Evolutionary conservation across 2,113 vertebrate species (phyloP).

Genomic region (Fulica atra): DNA sequence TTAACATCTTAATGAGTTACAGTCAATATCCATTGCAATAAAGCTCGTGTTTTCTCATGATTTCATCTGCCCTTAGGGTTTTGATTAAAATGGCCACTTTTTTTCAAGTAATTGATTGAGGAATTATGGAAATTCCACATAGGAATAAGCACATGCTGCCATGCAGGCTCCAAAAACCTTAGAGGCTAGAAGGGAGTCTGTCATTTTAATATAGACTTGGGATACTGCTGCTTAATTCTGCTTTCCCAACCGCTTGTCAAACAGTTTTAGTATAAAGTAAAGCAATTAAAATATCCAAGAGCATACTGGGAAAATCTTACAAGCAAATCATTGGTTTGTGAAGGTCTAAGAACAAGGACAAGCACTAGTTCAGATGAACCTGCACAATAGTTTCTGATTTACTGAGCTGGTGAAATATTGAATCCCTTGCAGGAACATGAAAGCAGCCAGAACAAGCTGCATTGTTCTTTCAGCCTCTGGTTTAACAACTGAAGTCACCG

Average conservation of each 20-base stretch:
- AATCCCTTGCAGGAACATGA: neutral
- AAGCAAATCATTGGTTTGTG: neutral
- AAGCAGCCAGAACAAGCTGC: neutral
- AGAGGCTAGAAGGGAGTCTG: neutral
- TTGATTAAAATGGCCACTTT: constrained; percentile 59
- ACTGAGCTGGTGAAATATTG: neutral
- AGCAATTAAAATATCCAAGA: constrained; percentile 2
- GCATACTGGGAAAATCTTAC: neutral
- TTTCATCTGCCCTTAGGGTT: constrained; percentile 68
- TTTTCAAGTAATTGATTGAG: constrained; percentile 57
- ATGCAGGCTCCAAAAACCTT: neutral
- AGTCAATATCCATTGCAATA: constrained; percentile 68
- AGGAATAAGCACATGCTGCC: neutral
- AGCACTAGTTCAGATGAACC: neutral
- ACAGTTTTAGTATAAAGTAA: neutral
- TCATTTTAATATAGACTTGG: constrained; percentile 12
- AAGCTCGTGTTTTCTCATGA: constrained; percentile 54
- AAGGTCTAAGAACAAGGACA: neutral
- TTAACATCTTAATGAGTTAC: constrained; percentile 72
- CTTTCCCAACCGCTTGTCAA: neutral
- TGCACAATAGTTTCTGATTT: neutral
- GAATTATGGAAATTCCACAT: constrained; percentile 51
- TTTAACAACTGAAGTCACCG: neutral
- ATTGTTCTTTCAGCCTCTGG: neutral
- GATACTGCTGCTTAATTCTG: neutral